Evolutionary conservation across 2,797 vertebrate genomes (phyloP).

Genomic region (Siniperca obscura): DNA sequence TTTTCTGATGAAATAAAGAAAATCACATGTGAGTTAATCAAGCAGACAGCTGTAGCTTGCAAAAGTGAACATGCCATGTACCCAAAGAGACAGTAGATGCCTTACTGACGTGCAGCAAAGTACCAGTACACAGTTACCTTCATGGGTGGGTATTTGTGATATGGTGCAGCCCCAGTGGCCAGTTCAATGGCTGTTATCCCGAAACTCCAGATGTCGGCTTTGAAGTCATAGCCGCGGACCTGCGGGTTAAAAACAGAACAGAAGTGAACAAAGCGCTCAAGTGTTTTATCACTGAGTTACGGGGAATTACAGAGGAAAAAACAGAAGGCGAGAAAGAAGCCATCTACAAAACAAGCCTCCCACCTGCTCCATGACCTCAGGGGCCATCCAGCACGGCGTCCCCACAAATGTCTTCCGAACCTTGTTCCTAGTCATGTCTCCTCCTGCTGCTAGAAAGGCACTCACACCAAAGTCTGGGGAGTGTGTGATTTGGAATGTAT

Average conservation of each 20-base stretch:
- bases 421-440: slow-evolving; percentile 97
- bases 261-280: background rate
- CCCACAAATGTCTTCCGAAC: slow-evolving; percentile 97
- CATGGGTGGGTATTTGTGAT: slow-evolving; percentile 97
- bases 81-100: background rate
- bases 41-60: background rate
- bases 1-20: background rate
- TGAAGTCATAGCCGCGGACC: slow-evolving; percentile 96
- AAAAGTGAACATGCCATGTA: background rate
- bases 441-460: slow-evolving; percentile 94
- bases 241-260: slow-evolving; percentile 67
- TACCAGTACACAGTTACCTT: slow-evolving; percentile 83
- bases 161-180: slow-evolving; percentile 94
- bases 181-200: slow-evolving; percentile 97
- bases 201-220: slow-evolving; percentile 98
- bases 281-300: background rate
- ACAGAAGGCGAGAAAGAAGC: background rate
- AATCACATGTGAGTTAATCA: background rate
- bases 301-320: background rate
- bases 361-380: slow-evolving; percentile 98
- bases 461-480: slow-evolving; percentile 94
- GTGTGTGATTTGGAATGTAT: background rate
- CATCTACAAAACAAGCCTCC: background rate
- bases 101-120: background rate
- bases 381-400: slow-evolving; percentile 98